Base-by-base conservation (phyloP, 2,888 invertebrate species). In the Helicoverpa assulta region DNA sequence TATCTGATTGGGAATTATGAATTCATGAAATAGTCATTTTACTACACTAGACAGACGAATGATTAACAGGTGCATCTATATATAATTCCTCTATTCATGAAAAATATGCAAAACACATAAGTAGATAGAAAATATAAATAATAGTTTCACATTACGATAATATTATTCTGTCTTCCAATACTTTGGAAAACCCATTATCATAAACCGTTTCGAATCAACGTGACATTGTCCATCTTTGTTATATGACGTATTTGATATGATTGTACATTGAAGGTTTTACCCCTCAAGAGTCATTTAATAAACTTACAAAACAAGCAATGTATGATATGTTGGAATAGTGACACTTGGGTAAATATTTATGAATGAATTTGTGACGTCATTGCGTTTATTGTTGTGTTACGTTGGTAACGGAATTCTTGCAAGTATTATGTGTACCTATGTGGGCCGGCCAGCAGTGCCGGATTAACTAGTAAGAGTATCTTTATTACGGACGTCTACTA, bases 301-400 rank as follows among this genome's bases (percentile, higher is more conserved):
- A 21, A 2, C 37, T 2, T n/a, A 19, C 10, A 21, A 59, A 61
- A 37, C 4, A 0, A 51, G 50, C 33, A 61, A 58, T 66, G 37
- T 5, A 78, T 2, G 7, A 29, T 5, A 78, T 2, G 7, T 0
- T 12, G 10, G 8, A 54, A 6, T 47, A 14, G 8, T 40, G 37
- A 40, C 73, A 78, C 62, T 75, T 75, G 79, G 43, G 33, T 37
- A 74, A 76, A 76, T 59, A 67, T 18, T 53, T 62, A 16, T 18
- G 16, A 50, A 37, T 21, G 5, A 14, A 2, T 47, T 40, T 0
- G 12, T 67, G 79, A 76, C 75, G 75, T 79, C 54, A 62, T 52
- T 16, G 26, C 33, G 19, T n/a, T 43, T 33, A 65, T 72, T 78
- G 65, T 65, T 33, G 52, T 51, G 0, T 29, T n/a, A 43, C 40